Base-by-base conservation (phyloP, 2,113 vertebrate species). In the Shinisaurus crocodilurus region DNA sequence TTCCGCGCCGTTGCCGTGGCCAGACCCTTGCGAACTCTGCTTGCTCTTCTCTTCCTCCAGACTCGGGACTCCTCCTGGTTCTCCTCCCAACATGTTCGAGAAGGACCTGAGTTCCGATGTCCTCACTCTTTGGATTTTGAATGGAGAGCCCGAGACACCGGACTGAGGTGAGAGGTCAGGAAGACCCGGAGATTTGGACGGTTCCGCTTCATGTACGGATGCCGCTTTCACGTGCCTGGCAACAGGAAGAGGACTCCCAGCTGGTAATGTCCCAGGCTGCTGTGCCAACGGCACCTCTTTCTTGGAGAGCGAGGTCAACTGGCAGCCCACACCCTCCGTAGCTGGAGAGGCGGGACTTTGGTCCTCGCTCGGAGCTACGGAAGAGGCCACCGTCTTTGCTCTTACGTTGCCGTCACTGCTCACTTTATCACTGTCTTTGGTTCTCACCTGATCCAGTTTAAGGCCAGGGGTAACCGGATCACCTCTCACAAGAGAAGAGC, bases 31-130 rank as follows among this genome's bases (percentile, higher is more conserved):
- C 0, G 69, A 0, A 3, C 91, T 25, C 0, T 6, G 74, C 0
- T 3, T 18, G 85, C 48, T 83, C 13, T 13, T 87, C 27, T 90
- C 92, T 45, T 92, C 96, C 3, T 92, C 93, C 0, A 65, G 40
- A 5, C 94, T 94, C 0, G 27, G 48, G 1, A 87, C 40, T 32
- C 86, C 72, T 0, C 27, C 1, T 0, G 97, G 7, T 0, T 98
- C 97, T 0, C 96, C 82, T 0, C 96, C 96, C 37, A 98, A 93
- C 94, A 98, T 98, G 88, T 94, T 91, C 0, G 97, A 97, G 18
- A 99, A 99, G 3, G 98, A 99, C 89, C 97, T 98, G 88, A 98
- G 96, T 95, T 98, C 96, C 0, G 98, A 99, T 0, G 98, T 98
- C 93, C 97, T 96, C 77, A 98, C 97, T 87, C 96, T 98, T 92